Evolutionary conservation across 1,140 invertebrate species (phyloP), one percentile per base, ranked within the genome.

Genomic region (Notospermus geniculatus): DNA sequence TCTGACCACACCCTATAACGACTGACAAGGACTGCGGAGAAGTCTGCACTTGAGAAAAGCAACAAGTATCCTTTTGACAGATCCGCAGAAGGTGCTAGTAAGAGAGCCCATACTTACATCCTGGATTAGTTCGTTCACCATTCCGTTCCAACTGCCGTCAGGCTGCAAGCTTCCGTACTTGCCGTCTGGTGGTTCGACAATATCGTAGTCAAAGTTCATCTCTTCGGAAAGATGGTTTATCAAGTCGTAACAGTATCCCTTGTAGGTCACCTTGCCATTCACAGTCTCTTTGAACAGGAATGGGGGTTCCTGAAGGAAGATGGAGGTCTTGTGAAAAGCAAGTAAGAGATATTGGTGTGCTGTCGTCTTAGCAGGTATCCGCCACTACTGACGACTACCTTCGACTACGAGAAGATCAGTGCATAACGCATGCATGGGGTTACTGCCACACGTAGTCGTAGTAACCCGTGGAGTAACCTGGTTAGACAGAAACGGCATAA

Each of bases 181-280:
- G 0, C 87, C 86, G 71, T 95, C 92, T 0, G 87, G 86, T 0
- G 87, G 87, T 59, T 91, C 83, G 23, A 87, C 86, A 57, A 97
- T 89, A 63, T 90, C 90, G 76, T 95, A 97, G 70, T 95, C 91
- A 71, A 98, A 97, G 58, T 90, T 87, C 0, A 95, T 83, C 27
- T 89, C 87, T 54, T 89, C 81, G 32, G 88, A 86, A 28, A 97
- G 93, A 75, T 90, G 87, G 59, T 94, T 85, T 1, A 98, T 87
- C 0, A 98, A 81, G 76, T 97, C 94, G 54, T 97, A 91, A 77
- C 94, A 97, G 76, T 96, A 98, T 11, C 95, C 95, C 66, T 86
- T 87, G 95, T 19, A 87, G 84, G 2, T 63, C 0, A 79, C 82
- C 29, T 82, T 76, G 41, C 69, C 73, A 62, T 70, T 68, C 4